A percentile compares a stretch with the other conserved stretches of the same genome.
These are phyloP conservation scores for pig (Sus scrofa) DNA, from an alignment of 2,113 vertebrate genomes.

Conservation along the genomic window T2T-Sscrofa CM000830.6:66380001-66380500, in stretches of 20 bases:
- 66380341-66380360: conserved; percentile 55
- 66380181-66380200: conserved; percentile 17
- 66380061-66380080: neutral
- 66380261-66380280: conserved; percentile 24
- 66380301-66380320: conserved; percentile 2
- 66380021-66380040: neutral
- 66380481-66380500: neutral
- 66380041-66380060: neutral
- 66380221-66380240: neutral
- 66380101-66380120: neutral
- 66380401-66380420: conserved; percentile 15
- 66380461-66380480: conserved; percentile 56
- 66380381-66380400: conserved; percentile 38
- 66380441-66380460: conserved; percentile 40
- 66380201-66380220: conserved; percentile 19
- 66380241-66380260: neutral
- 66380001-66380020: neutral
- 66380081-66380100: neutral
- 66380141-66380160: conserved; percentile 17
- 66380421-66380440: conserved; percentile 74
- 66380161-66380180: neutral
- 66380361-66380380: neutral
- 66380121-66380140: conserved; percentile 55
- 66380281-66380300: conserved; percentile 55
- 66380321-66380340: conserved; percentile 62